Percentiles rank a stretch among this genome's conserved stretches.
phyloP scores from a whole-genome alignment of 2,888 invertebrate genomes.

The Venusia cambrica region DNA sequence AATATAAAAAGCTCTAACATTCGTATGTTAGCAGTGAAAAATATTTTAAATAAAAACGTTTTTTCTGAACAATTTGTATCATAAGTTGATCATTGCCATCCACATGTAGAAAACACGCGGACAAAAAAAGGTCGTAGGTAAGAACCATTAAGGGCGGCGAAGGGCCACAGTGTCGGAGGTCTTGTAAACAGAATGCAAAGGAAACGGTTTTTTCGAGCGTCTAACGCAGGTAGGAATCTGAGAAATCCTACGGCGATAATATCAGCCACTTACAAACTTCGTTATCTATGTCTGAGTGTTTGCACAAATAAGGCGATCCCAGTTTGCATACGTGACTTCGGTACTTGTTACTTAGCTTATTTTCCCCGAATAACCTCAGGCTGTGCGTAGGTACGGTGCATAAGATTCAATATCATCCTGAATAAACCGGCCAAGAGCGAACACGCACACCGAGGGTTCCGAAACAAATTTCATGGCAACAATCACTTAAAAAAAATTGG shows the following conservation, averaged over 20 bases:
- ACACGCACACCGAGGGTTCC: too few relatives aligned
- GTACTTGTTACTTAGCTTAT: slow-evolving; percentile 39
- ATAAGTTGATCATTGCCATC: too few relatives aligned
- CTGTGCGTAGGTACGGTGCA: too few relatives aligned
- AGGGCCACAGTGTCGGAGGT: slow-evolving; percentile 74
- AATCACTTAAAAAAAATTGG: too few relatives aligned
- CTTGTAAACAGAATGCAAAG: slow-evolving; percentile 73
- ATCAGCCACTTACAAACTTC: slow-evolving; percentile 66
- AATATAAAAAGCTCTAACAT: too few relatives aligned
- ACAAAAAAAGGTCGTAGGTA: slow-evolving; percentile 68
- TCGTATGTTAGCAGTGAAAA: too few relatives aligned
- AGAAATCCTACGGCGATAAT: slow-evolving; percentile 50
- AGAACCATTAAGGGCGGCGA: slow-evolving; percentile 43
- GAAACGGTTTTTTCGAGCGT: slow-evolving; percentile 68
- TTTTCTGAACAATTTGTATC: too few relatives aligned
- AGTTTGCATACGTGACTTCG: slow-evolving; percentile 55
- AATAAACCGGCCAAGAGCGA: too few relatives aligned
- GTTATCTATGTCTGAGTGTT: slow-evolving; percentile 69
- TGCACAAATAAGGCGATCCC: slow-evolving; percentile 68
- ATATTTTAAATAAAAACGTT: too few relatives aligned
- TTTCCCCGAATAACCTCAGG: too few relatives aligned
- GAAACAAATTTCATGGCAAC: too few relatives aligned
- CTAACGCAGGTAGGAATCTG: slow-evolving; percentile 60
- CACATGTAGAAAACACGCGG: slow-evolving; percentile 42
- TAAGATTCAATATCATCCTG: too few relatives aligned